Evolutionary conservation across 2,113 vertebrate genomes (phyloP).

Genomic region (Oryzias woworae): DNA sequence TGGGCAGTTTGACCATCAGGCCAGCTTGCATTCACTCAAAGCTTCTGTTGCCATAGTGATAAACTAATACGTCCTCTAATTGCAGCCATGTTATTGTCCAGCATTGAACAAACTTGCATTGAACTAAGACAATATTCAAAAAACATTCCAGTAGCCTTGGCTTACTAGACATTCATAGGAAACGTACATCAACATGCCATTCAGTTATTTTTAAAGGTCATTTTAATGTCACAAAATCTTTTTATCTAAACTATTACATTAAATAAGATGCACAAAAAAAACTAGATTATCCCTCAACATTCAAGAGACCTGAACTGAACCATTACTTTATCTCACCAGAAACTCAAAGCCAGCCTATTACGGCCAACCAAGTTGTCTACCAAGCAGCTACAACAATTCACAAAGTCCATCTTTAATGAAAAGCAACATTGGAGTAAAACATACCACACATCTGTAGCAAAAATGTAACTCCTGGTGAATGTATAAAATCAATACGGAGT

Average conservation of each 20-base stretch:
- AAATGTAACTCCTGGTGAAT: constrained; percentile 13
- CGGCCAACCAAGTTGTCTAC: neutral
- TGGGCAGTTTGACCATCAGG: constrained; percentile 19
- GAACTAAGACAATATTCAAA: constrained; percentile 9
- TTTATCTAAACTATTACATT: too few relatives aligned
- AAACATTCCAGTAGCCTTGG: neutral
- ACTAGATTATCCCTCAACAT: too few relatives aligned
- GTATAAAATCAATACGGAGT: constrained; percentile 25
- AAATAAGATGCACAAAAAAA: too few relatives aligned
- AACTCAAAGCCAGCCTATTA: neutral
- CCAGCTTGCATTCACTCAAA: constrained; percentile 11
- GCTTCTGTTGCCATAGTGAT: constrained; percentile 41
- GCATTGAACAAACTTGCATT: constrained; percentile 21
- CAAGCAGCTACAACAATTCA: neutral
- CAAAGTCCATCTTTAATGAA: neutral
- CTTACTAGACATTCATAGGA: neutral
- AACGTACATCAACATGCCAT: neutral
- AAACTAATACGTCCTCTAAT: constrained; percentile 31
- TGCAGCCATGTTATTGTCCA: constrained; percentile 31
- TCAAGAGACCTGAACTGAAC: neutral
- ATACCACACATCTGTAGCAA: neutral
- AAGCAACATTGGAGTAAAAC: neutral
- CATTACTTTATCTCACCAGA: too few relatives aligned
- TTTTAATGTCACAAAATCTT: too few relatives aligned
- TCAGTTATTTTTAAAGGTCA: too few relatives aligned